Base-by-base conservation (phyloP, 2,113 vertebrate species). In the Heloderma charlesbogerti region DNA sequence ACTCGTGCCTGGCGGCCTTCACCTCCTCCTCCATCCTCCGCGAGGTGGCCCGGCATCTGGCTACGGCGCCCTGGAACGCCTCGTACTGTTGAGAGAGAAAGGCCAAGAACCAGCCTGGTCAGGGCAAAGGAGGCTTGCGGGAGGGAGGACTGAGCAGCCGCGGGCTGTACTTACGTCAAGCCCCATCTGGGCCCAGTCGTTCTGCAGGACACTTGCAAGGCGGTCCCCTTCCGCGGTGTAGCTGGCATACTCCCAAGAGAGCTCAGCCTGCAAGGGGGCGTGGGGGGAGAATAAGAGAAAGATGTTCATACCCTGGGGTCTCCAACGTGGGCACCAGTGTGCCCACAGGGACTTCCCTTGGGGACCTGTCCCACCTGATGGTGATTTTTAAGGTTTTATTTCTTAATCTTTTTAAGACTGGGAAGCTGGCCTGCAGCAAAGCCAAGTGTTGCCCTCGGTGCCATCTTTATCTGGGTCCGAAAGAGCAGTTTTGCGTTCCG, bases 111-210 rank as follows among this genome's bases (percentile, higher is more conserved):
- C 6, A 20, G 27, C n/a, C n/a, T 37, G 6, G 54, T 60, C 1
- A 85, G 60, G 3, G 0, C 12, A 29, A 34, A 13, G 77, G 20
- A 9, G 18, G 3, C 40, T 6, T 9, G 6, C 37, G 5, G 10
- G 57, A 27, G 57, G 51, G 4, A 13, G 1, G 6, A 37, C 3
- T 3, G 13, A 8, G 9, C 2, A 5, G 4, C 16, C 8, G 27
- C 0, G 2, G 31, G 54, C 29, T 71, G 45, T 27, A 87, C 93
- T 54, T 94, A 98, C 98, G 91, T 98, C 97, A 13, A 93, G 91
- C 37, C 94, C 94, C 94, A 98, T 92, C 74, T 92, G 94, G n/a
- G 91, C 93, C 86, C 98, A 97, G 57, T 98, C 97, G 16, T 97
- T 93, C 10, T 93, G 94, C n/a, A 97, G 96, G 92, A 91, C 82